Evolutionary conservation across 2,888 invertebrate species (phyloP).

Genomic region (Idaea biselata): DNA sequence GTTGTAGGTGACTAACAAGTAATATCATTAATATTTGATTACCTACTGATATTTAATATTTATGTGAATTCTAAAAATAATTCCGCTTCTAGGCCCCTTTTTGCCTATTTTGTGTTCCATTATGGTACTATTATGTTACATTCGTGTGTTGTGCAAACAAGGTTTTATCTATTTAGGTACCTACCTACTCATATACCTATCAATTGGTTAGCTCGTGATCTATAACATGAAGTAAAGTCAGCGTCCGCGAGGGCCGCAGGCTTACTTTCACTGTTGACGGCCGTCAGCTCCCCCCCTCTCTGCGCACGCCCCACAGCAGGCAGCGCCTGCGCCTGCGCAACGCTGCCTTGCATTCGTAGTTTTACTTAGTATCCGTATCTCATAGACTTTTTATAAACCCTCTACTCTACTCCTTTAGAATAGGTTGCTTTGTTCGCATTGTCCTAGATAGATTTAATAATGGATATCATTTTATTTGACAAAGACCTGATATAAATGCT

Average conservation of each 20-base stretch:
- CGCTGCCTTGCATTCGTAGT: slow-evolving; percentile 61
- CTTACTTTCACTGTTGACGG: slow-evolving; percentile 78
- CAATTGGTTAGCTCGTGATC: slow-evolving; percentile 43
- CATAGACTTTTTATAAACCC: background rate
- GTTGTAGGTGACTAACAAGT: background rate
- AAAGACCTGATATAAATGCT: background rate
- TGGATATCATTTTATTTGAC: background rate
- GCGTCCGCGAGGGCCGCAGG: slow-evolving; percentile 51
- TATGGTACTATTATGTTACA: no score
- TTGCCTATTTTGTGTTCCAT: no score
- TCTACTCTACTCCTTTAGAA: background rate
- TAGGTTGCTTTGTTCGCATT: background rate
- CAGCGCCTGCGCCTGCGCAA: slow-evolving; percentile 53
- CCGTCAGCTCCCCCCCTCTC: slow-evolving; percentile 65
- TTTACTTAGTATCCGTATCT: slow-evolving; percentile 31
- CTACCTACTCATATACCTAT: slow-evolving; percentile 11
- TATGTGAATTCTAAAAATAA: no score
- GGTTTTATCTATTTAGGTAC: background rate
- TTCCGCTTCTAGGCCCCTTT: no score
- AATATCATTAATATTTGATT: no score
- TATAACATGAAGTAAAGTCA: slow-evolving; percentile 39
- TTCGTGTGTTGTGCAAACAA: no score
- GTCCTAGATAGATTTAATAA: background rate
- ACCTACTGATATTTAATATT: no score
- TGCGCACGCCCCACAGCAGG: slow-evolving; percentile 26